A percentile compares a stretch with the other conserved stretches of the same genome.
Conservation (phyloP, 2,113 vertebrate genomes). For the Rhodinocichla rosea region DNA sequence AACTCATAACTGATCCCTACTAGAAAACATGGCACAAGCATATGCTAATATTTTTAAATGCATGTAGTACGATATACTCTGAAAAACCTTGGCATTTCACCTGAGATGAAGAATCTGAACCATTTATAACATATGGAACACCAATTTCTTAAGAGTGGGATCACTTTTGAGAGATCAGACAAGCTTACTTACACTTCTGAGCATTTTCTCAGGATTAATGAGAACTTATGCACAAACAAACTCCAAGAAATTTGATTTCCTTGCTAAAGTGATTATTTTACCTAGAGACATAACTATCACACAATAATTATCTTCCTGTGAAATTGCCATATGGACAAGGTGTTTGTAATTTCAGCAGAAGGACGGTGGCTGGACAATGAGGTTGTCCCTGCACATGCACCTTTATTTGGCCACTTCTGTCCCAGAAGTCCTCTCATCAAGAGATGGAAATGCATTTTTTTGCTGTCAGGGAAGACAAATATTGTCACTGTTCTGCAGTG, state of each 20-base stretch:
- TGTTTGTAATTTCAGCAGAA: neutral
- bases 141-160: neutral
- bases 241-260: neutral
- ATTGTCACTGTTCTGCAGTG: neutral
- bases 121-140: neutral
- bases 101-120: neutral
- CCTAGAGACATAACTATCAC: neutral
- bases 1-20: neutral
- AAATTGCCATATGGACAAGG: neutral
- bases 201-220: neutral
- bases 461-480: neutral
- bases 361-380: neutral
- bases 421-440: neutral
- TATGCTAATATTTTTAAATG: neutral
- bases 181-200: neutral
- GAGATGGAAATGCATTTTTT: neutral
- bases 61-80: neutral
- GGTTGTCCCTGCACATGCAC: fast-evolving
- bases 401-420: neutral
- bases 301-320: neutral
- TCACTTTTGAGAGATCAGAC: neutral
- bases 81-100: neutral
- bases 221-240: neutral
- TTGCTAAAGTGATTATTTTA: neutral
- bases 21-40: neutral